A percentile compares a stretch with the other conserved stretches of the same genome.
These are phyloP conservation scores for Aythya baeri DNA, from an alignment of 2,113 vertebrate genomes.

Conservation along the genomic window DNA sequence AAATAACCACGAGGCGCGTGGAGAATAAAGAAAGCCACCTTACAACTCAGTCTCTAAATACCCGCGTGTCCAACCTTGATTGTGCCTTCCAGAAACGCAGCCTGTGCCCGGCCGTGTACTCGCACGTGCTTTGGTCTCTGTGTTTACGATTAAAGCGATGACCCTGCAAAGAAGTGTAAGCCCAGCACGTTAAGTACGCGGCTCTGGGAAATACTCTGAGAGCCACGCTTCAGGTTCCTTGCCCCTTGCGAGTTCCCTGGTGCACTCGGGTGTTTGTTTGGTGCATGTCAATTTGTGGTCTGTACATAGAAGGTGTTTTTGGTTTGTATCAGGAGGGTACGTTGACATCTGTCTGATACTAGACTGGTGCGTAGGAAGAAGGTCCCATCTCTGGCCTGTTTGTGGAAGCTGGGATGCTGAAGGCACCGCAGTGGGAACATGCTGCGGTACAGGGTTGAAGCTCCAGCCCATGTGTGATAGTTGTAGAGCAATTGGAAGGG, in stretches of 20 bases:
- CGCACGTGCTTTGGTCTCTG: slow-evolving; percentile 20
- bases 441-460: slow-evolving; percentile 70
- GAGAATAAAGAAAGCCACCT: background rate
- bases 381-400: slow-evolving; percentile 65
- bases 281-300: slow-evolving; percentile 47
- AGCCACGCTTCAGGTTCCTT: slow-evolving; percentile 20
- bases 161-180: slow-evolving; percentile 20
- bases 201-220: slow-evolving; percentile 4
- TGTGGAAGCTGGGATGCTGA: slow-evolving; percentile 74
- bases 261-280: slow-evolving; percentile 42
- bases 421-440: slow-evolving; percentile 65
- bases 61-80: background rate
- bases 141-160: slow-evolving; percentile 26
- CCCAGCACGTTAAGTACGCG: background rate
- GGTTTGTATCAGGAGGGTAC: slow-evolving; percentile 70
- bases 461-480: slow-evolving; percentile 71
- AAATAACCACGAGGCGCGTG: background rate
- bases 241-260: slow-evolving; percentile 28
- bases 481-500: slow-evolving; percentile 72
- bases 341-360: slow-evolving; percentile 67
- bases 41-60: background rate
- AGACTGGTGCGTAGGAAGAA: slow-evolving; percentile 73
- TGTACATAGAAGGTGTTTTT: slow-evolving; percentile 71
- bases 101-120: background rate
- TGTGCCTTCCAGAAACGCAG: slow-evolving; percentile 52